phyloP scores from a whole-genome alignment of 2,888 invertebrate genomes.

The Latrodectus hesperus region DNA sequence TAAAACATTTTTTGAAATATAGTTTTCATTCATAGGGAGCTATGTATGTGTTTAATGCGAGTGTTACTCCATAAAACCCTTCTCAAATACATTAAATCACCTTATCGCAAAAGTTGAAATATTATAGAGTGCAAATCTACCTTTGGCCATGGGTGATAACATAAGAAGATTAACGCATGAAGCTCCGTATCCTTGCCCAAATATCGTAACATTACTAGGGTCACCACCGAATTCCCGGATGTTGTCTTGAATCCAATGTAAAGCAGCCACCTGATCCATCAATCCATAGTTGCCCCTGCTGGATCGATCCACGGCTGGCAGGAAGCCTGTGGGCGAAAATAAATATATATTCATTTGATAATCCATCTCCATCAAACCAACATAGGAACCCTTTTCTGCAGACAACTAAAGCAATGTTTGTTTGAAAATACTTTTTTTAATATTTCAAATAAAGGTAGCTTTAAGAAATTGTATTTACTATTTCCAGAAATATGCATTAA shows the following conservation, averaged over 20 bases:
- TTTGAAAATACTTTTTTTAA: too few relatives aligned
- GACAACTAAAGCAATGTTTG: too few relatives aligned
- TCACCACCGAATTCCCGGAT: constrained; percentile 96
- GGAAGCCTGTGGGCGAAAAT: constrained; percentile 64
- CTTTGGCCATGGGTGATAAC: constrained; percentile 95
- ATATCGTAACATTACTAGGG: constrained; percentile 91
- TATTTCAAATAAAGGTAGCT: too few relatives aligned
- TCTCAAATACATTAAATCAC: background rate
- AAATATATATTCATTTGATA: too few relatives aligned
- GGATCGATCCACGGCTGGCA: constrained; percentile 70
- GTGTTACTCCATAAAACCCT: background rate
- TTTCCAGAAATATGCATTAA: too few relatives aligned
- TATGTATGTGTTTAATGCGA: background rate
- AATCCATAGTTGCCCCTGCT: constrained; percentile 88
- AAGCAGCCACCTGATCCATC: constrained; percentile 97
- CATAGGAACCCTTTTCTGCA: too few relatives aligned
- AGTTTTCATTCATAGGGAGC: too few relatives aligned
- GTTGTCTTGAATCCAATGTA: constrained; percentile 98
- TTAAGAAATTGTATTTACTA: too few relatives aligned
- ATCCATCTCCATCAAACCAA: too few relatives aligned
- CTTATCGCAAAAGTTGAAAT: too few relatives aligned
- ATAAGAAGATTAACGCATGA: constrained; percentile 97
- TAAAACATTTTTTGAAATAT: background rate
- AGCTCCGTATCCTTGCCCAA: constrained; percentile 97
- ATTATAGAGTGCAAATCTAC: constrained; percentile 77